Conservation (phyloP, 2,888 invertebrate species). For the Caenorhabditis drosophilae region DNA sequence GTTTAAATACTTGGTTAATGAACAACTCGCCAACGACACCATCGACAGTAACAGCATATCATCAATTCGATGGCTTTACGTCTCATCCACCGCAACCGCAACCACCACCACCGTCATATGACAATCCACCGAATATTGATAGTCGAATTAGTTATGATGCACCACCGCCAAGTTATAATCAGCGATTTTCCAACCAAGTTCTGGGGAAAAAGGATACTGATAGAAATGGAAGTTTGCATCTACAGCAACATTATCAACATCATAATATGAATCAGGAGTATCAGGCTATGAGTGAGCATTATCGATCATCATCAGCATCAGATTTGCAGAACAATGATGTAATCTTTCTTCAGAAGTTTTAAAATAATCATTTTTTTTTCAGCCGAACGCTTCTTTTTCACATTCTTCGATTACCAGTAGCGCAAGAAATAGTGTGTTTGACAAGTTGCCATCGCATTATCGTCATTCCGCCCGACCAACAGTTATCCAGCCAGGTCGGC, state of each 20-base stretch:
- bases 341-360: not conserved
- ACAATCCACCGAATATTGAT: not conserved
- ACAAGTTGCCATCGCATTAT: conserved; percentile 59
- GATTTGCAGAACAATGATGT: conserved; percentile 50
- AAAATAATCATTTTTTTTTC: conserved; percentile 19
- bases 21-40: conserved; percentile 80
- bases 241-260: conserved; percentile 31
- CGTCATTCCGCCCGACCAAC: conserved; percentile 54
- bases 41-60: not conserved
- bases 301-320: conserved; percentile 55
- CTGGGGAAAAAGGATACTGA: too few relatives aligned
- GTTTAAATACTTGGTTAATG: conserved; percentile 87
- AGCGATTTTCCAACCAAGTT: conserved; percentile 10
- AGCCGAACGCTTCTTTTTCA: conserved; percentile 53
- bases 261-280: conserved; percentile 4
- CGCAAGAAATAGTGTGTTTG: conserved; percentile 34
- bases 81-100: conserved; percentile 7
- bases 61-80: conserved; percentile 3
- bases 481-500: conserved; percentile 55
- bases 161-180: conserved; percentile 36
- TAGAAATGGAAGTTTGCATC: too few relatives aligned
- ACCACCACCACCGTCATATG: conserved; percentile 16
- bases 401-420: conserved; percentile 49
- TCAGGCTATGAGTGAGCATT: conserved; percentile 24
- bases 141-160: conserved; percentile 9